phyloP scores from a whole-genome alignment of 2,888 invertebrate species.

The Drosophila buzzatii region DNA sequence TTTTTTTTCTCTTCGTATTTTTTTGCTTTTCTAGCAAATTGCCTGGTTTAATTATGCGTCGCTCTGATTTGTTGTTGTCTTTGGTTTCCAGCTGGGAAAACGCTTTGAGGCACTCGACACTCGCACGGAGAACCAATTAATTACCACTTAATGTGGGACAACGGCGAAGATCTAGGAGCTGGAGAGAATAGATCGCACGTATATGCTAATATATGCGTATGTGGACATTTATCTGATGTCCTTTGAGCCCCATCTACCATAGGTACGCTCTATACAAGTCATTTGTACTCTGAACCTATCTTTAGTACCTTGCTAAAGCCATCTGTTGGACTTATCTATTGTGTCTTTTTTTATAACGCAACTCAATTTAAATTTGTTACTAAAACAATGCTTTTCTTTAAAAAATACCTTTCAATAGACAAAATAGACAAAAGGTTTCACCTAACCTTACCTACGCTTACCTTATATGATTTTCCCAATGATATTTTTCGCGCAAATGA shows the following conservation, averaged over 20 bases:
- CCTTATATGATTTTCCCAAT: no score
- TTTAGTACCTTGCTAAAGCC: not conserved
- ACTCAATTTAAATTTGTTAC: no score
- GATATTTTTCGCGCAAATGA: no score
- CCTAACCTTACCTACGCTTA: no score
- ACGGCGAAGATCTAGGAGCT: not conserved
- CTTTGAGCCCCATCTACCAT: not conserved
- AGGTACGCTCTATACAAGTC: not conserved
- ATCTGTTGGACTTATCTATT: not conserved
- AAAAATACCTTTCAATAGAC: no score
- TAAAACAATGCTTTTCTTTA: no score
- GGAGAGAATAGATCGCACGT: not conserved
- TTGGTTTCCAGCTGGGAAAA: constrained; percentile 25
- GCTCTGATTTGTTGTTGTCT: constrained; percentile 48
- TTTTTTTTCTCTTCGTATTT: constrained; percentile 1
- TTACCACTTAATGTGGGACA: constrained; percentile 48
- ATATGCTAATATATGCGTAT: not conserved
- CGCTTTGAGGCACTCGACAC: constrained; percentile 34
- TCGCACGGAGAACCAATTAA: constrained; percentile 66
- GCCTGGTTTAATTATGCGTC: constrained; percentile 53
- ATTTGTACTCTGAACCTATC: not conserved
- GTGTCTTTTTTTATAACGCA: no score
- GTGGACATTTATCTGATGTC: not conserved
- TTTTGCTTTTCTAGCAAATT: constrained; percentile 18
- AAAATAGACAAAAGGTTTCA: no score